Base-by-base conservation (phyloP, 2,113 vertebrate species). In the Oceanites oceanicus region DNA sequence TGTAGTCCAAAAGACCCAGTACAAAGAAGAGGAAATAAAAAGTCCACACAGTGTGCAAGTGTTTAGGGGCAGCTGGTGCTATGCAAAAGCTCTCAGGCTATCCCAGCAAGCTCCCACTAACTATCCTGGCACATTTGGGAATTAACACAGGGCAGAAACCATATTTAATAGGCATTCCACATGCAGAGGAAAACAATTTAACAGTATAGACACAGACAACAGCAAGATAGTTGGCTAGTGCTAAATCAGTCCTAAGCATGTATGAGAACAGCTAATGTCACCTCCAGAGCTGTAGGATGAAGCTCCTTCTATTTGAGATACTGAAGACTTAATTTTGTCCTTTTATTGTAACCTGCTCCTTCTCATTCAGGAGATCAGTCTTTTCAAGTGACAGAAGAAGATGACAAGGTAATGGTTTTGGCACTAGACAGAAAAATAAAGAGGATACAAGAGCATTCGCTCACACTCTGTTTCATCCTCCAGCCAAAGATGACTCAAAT, bases 11-110 rank as follows among this genome's bases (percentile, higher is more conserved):
- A 58, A 38, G 23, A 34, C 13, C 7, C 44, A 74, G 26, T 13
- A 62, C 13, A 56, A 79, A 23, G 6, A 45, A 3, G 2, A 21
- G 10, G 13, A 75, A 75, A 55, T 62, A 19, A 44, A 20, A 22
- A 20, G 4, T 25, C 26, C 14, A 15, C 7, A 26, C 1, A 15
- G 4, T 1, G 0, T 29, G 17, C 12, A 89, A 34, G 5, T 3
- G 1, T 27, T 84, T 15, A 59, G 22, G 79, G 52, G 49, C 40
- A 83, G 21, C 13, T 50, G 36, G 11, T 25, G 16, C n/a, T 44
- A 7, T 7, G 11, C 10, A 55, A 29, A 40, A 79, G 19, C 30
- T 59, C 26, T 18, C 4, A 3, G 18, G 10, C 26, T 75, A 11
- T 23, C 14, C 63, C 74, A 80, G 68, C 12, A 25, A 29, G 10